phyloP scores from a whole-genome alignment of 2,888 invertebrate species.

The Brachyptera putata region DNA sequence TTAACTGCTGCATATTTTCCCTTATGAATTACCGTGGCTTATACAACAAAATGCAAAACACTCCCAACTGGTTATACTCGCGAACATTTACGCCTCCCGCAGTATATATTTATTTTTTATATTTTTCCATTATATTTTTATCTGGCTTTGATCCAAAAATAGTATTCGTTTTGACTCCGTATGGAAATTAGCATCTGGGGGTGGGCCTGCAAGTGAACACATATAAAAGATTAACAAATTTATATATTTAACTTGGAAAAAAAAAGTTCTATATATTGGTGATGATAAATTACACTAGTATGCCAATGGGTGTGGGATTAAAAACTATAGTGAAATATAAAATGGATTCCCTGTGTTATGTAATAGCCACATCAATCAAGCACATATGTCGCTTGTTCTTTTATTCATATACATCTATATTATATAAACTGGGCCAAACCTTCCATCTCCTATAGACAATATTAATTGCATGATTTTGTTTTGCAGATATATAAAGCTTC shows the following conservation, averaged over 20 bases:
- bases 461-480: neutral
- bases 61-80: too few species aligned
- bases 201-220: neutral
- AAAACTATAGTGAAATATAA: neutral
- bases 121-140: slow-evolving; percentile 11
- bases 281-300: too few species aligned
- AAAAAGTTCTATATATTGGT: neutral
- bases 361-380: slow-evolving; percentile 4
- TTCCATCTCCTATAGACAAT: neutral
- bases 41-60: neutral
- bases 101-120: neutral
- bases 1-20: slow-evolving; percentile 16
- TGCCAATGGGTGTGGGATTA: too few species aligned
- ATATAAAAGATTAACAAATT: slow-evolving; percentile 6
- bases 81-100: neutral
- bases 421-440: slow-evolving; percentile 2
- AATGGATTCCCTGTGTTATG: neutral
- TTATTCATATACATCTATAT: too few species aligned
- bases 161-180: slow-evolving; percentile 9
- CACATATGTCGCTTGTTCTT: neutral
- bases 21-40: slow-evolving; percentile 14
- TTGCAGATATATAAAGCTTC: too few species aligned
- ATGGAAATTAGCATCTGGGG: slow-evolving; percentile 7
- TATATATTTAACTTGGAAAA: neutral
- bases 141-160: slow-evolving; percentile 20